Evolutionary conservation across 2,888 invertebrate genomes (phyloP), one percentile per base, ranked within the genome.

Genomic region (Melanchra persicariae): DNA sequence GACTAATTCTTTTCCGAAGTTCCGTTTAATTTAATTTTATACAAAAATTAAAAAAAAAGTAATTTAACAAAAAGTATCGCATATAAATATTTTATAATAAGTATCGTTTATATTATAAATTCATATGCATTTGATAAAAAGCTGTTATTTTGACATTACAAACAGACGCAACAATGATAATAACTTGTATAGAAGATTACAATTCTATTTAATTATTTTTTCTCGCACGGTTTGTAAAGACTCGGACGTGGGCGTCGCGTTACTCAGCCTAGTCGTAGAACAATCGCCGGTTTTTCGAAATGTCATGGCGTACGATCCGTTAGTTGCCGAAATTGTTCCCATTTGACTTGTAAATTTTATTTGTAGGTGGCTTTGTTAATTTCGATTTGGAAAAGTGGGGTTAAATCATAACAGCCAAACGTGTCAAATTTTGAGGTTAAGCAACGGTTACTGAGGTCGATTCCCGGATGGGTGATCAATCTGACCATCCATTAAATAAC

Each of bases 131-230:
- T 40, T 40, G 17, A 15, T 17, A 40, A 40, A 37, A 40, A 40
- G 15, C 40, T 40, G 40, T 40, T 4, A 40, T 15, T 4, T 17
- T 40, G 40, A 40, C 5, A 12, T 12, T 5, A 40, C 40, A 40
- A 15, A 40, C 40, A 40, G 40, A 40, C 40, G 17, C 40, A 15
- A 5, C 0, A 17, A 15, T 40, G 9, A 9, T 15, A 15, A 5
- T 40, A 5, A 40, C 40, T 40, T 40, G 40, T 40, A 12, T 40
- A 40, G 40, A 15, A 40, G 15, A 96, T 96, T 96, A 95, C 93
- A 90, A 94, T 93, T 93, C 92, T 94, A 93, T 95, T 95, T 96
- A 94, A 96, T 95, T 95, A 95, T 86, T 93, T 94, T 94, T 93
- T 92, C 88, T 90, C 87, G 87, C 84, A 83, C 87, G 89, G 90